phyloP scores from a whole-genome alignment of 1,140 invertebrate genomes.

The Solenopsis fugax region DNA sequence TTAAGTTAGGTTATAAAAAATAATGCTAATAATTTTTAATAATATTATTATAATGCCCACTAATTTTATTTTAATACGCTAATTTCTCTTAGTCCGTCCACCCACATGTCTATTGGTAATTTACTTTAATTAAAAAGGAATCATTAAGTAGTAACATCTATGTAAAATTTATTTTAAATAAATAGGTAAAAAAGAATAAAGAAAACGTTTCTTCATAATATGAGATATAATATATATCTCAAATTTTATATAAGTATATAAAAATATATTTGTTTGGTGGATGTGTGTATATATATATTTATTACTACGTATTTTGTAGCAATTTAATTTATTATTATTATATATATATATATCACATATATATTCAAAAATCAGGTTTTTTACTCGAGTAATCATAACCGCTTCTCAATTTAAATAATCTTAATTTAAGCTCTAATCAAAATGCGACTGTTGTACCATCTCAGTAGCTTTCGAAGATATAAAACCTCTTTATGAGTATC shows the following conservation, averaged over 20 bases:
- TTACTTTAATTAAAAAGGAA: not conserved
- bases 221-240: not conserved
- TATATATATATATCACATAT: not conserved
- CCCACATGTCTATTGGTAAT: not conserved
- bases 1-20: not conserved
- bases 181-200: too few relatives aligned
- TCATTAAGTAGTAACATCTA: not conserved
- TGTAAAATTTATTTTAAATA: slow-evolving; percentile 3
- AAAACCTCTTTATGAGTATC: not conserved
- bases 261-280: too few relatives aligned
- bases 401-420: not conserved
- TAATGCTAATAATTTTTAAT: not conserved
- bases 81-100: not conserved
- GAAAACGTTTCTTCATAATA: not conserved
- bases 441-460: too few relatives aligned
- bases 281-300: too few relatives aligned
- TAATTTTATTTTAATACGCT: not conserved
- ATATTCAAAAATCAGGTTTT: not conserved
- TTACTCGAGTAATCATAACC: not conserved
- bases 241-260: too few relatives aligned
- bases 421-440: not conserved
- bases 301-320: not conserved
- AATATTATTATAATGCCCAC: too few relatives aligned
- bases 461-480: too few relatives aligned
- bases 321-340: slow-evolving; percentile 23